Conservation (phyloP, 2,113 vertebrate species). For the Tetrax tetrax region DNA sequence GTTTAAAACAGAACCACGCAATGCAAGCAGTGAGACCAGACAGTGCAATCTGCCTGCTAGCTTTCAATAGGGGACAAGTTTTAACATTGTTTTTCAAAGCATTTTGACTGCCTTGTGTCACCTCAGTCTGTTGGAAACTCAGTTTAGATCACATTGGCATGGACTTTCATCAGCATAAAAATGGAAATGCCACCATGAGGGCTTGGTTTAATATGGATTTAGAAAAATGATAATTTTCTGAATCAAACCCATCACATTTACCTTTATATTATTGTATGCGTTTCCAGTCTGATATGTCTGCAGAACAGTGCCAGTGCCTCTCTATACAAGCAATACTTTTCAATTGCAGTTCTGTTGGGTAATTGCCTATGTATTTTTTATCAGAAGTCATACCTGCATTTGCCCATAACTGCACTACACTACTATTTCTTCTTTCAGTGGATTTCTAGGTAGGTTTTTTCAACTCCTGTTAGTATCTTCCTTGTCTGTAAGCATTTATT, state of each 20-base stretch:
- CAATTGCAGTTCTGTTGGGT: background rate
- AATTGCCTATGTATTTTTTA: background rate
- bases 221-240: background rate
- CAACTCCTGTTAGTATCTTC: background rate
- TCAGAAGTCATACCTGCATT: background rate
- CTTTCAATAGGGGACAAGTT: background rate
- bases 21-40: background rate
- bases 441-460: background rate
- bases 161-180: background rate
- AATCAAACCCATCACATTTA: background rate
- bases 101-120: background rate
- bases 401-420: background rate
- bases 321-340: background rate
- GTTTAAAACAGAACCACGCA: background rate
- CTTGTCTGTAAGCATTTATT: conserved; percentile 3
- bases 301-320: background rate
- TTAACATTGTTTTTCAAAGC: background rate
- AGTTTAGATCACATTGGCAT: background rate
- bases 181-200: background rate
- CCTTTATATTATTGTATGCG: background rate
- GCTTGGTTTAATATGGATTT: background rate
- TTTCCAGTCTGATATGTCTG: background rate
- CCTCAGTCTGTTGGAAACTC: background rate
- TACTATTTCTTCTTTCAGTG: background rate
- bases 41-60: background rate